Conservation (phyloP, 2,888 invertebrate species). For the Gasteruption jaculator region DNA sequence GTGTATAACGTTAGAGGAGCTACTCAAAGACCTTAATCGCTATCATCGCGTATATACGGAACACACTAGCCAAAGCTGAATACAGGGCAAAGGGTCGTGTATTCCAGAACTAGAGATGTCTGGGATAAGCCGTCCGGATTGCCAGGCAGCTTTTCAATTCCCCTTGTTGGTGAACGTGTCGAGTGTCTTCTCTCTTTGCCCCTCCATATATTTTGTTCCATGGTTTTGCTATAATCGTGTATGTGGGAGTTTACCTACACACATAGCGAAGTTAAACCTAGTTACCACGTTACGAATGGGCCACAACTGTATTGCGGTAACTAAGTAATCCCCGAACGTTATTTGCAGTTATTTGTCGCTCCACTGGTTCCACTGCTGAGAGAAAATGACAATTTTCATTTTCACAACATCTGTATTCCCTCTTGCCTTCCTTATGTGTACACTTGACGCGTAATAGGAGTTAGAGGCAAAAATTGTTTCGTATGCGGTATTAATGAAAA, state of each 20-base stretch:
- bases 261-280: conserved; percentile 34
- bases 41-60: conserved; percentile 13
- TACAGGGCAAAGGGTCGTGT: conserved; percentile 6
- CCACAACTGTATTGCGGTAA: conserved; percentile 45
- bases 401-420: conserved; percentile 25
- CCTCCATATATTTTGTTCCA: too few relatives aligned
- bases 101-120: too few relatives aligned
- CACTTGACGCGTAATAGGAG: conserved; percentile 10
- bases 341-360: conserved; percentile 50
- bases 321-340: conserved; percentile 50
- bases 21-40: conserved; percentile 23
- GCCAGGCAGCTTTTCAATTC: conserved; percentile 50
- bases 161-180: conserved; percentile 48
- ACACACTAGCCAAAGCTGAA: conserved; percentile 10
- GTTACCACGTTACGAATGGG: conserved; percentile 31
- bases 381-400: conserved; percentile 30
- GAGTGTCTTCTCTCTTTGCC: too few relatives aligned
- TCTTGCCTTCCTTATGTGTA: neutral
- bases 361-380: conserved; percentile 28
- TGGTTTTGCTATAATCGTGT: too few relatives aligned
- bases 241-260: too few relatives aligned
- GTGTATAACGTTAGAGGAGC: too few relatives aligned
- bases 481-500: too few relatives aligned
- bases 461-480: too few relatives aligned
- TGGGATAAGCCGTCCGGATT: conserved; percentile 47